These are phyloP conservation scores for Megathymus violae DNA, from an alignment of 1,140 invertebrate genomes.

Conservation along the genomic window DNA sequence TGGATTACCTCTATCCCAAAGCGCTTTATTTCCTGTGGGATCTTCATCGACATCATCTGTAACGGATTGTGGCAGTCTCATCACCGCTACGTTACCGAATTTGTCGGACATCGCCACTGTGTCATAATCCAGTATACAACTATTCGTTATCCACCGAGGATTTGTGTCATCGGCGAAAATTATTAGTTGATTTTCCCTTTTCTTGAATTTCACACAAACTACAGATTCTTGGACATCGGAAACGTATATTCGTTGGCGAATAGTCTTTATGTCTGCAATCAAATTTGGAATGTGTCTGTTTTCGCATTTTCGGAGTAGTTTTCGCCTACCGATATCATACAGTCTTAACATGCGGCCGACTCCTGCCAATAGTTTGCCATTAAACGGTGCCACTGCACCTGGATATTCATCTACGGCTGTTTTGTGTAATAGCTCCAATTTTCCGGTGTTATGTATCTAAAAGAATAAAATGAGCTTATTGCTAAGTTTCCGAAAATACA, in stretches of 20 bases:
- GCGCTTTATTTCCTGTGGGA: constrained; percentile 98
- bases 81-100: constrained; percentile 98
- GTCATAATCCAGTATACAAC: constrained; percentile 97
- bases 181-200: constrained; percentile 98
- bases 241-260: constrained; percentile 97
- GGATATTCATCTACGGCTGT: constrained; percentile 98
- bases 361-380: constrained; percentile 95
- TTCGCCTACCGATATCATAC: constrained; percentile 97
- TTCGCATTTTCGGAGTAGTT: constrained; percentile 98
- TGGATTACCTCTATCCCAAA: constrained; percentile 95
- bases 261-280: constrained; percentile 96
- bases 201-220: constrained; percentile 97
- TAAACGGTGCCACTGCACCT: constrained; percentile 94
- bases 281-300: constrained; percentile 99
- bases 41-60: constrained; percentile 99
- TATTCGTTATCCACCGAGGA: constrained; percentile 97
- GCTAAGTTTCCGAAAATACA: background rate
- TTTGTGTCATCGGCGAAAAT: constrained; percentile 99
- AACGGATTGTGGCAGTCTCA: constrained; percentile 94
- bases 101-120: constrained; percentile 98
- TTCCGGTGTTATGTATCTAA: constrained; percentile 67
- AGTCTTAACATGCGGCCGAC: constrained; percentile 96
- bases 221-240: constrained; percentile 99
- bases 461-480: constrained; percentile 35
- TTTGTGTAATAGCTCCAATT: constrained; percentile 96